phyloP scores from a whole-genome alignment of 2,888 invertebrate genomes.

The Chesias legatella region DNA sequence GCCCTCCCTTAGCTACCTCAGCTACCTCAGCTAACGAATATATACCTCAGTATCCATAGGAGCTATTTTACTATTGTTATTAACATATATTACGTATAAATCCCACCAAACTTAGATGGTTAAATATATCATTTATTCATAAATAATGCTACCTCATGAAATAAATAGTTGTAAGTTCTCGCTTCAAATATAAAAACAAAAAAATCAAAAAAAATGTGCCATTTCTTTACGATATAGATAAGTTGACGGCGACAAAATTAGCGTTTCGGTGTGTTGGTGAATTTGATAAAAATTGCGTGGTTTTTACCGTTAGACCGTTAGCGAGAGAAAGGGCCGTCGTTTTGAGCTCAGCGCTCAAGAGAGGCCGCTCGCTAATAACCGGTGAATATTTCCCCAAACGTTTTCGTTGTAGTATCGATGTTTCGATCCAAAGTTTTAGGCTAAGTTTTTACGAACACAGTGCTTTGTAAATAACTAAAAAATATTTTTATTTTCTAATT shows the following conservation, averaged over 20 bases:
- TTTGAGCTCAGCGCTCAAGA: background rate
- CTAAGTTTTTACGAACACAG: slow-evolving; percentile 22
- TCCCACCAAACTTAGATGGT: slow-evolving; percentile 75
- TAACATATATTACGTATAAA: slow-evolving; percentile 62
- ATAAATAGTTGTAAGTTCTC: slow-evolving; percentile 35
- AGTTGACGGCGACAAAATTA: slow-evolving; percentile 11
- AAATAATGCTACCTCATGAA: slow-evolving; percentile 71
- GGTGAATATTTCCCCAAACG: slow-evolving; percentile 11
- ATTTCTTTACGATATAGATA: slow-evolving; percentile 26
- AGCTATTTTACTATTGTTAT: slow-evolving; percentile 59
- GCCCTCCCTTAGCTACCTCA: slow-evolving; percentile 26
- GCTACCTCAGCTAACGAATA: slow-evolving; percentile 70
- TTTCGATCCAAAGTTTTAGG: slow-evolving; percentile 30
- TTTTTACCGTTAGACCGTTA: slow-evolving; percentile 13
- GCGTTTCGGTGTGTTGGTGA: slow-evolving; percentile 12
- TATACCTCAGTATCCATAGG: slow-evolving; percentile 76
- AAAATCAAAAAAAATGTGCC: slow-evolving; percentile 32
- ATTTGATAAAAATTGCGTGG: slow-evolving; percentile 12
- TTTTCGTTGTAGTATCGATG: slow-evolving; percentile 13
- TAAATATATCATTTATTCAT: slow-evolving; percentile 66
- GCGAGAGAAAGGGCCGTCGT: slow-evolving; percentile 4
- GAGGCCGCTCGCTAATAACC: slow-evolving; percentile 11
- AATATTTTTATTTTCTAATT: slow-evolving; percentile 56
- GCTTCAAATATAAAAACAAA: slow-evolving; percentile 28
- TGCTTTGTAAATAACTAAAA: slow-evolving; percentile 62